Evolutionary conservation across 2,113 vertebrate genomes (phyloP), one percentile per base, ranked within the genome.

Genomic region (Eleginops maclovinus): DNA sequence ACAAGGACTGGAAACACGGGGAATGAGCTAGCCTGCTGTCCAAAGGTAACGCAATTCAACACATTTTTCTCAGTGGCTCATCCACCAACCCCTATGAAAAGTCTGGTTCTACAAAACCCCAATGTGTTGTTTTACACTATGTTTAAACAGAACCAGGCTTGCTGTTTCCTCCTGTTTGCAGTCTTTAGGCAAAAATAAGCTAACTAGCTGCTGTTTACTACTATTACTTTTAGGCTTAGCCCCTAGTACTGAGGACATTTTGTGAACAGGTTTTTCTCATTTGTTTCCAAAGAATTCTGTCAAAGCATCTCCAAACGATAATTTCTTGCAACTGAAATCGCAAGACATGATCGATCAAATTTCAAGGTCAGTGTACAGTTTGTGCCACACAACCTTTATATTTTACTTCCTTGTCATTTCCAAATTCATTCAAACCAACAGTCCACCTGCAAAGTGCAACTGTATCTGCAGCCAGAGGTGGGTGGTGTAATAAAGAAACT

Each of bases 371-470:
- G 31, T 36, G 31, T 36, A 36, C 31, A 36, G 31, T 5, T 36
- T 36, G 31, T 36, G 5, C 31, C 31, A 36, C 31, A 36, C 6
- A 36, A 36, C 31, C 31, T 36, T 36, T 36, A 36, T 36, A 36
- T 36, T 36, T 36, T 8, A 36, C 31, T 36, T 36, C 4, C 31
- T 31, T 79, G 28, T 64, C 41, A 8, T 75, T 62, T 71, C 40
- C 15, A 66, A 65, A n/a, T 7, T 47, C 54, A 51, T 11, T 51
- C 36, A 69, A 44, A 59, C 1, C 54, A 36, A 43, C 12, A 31
- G 50, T 71, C 50, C 81, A 88, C 71, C 75, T 82, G 71, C 59
- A 65, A 66, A 81, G 44, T 41, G 12, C 49, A 82, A 78, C 17
- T 51, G 10, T 43, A 60, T 78, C 36, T 68, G 24, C 50, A 79